These are phyloP conservation scores for Sebastes iracundus DNA, from an alignment of 2,797 vertebrate species.

Conservation along the genomic window DNA sequence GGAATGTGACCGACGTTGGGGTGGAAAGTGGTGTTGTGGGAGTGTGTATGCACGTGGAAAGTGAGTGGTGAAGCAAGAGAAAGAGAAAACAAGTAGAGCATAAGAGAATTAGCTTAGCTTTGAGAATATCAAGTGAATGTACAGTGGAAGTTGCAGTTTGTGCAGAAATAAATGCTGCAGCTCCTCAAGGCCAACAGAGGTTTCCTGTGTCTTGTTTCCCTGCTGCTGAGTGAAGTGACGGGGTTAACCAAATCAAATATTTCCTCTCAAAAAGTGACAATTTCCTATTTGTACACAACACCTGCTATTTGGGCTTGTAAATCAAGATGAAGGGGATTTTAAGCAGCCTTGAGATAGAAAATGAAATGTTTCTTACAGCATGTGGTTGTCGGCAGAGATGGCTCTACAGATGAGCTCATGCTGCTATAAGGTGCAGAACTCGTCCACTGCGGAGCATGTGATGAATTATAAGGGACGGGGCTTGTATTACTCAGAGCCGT, in stretches of 20 bases:
- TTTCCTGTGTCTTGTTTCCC: too few species aligned
- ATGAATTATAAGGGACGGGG: conserved; percentile 23
- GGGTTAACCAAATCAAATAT: not conserved
- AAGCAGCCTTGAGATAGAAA: not conserved
- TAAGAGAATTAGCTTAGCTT: too few species aligned
- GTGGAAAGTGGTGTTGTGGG: too few species aligned
- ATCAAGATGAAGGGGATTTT: not conserved
- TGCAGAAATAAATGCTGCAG: too few species aligned
- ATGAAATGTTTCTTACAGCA: conserved; percentile 53
- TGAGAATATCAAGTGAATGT: too few species aligned
- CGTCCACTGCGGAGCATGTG: conserved; percentile 10
- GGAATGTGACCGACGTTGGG: too few species aligned
- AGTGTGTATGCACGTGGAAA: too few species aligned
- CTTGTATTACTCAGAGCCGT: conserved; percentile 26
- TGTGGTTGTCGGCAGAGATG: conserved; percentile 15
- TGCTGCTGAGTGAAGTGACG: too few species aligned
- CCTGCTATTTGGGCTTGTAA: not conserved
- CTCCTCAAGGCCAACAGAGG: too few species aligned
- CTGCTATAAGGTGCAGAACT: conserved; percentile 12
- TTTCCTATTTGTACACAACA: not conserved
- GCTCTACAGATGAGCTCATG: conserved; percentile 9
- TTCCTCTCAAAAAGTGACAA: not conserved
- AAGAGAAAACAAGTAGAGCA: too few species aligned
- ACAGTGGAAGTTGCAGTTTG: too few species aligned
- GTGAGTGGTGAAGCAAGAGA: too few species aligned